A percentile compares a stretch with the other conserved stretches of the same genome.
Evolutionary conservation across 2,797 vertebrate species (phyloP).

Genomic region (Phrynocephalus vlangalii): DNA sequence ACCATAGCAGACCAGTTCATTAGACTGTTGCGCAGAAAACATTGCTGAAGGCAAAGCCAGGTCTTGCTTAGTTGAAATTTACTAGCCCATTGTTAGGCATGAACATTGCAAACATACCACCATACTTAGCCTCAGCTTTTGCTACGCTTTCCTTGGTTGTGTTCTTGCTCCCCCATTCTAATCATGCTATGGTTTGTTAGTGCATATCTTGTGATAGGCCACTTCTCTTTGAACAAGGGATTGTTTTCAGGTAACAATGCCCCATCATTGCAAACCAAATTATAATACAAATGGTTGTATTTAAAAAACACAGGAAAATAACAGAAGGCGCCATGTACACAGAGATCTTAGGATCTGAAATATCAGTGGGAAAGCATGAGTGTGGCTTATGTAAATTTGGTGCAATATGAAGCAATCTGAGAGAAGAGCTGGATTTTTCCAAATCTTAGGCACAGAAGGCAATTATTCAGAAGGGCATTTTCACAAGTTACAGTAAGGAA

Average conservation of each 20-base stretch:
- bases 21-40: constrained; percentile 62
- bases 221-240: constrained; percentile 36
- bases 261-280: constrained; percentile 34
- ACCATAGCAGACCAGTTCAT: constrained; percentile 61
- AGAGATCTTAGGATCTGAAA: constrained; percentile 19
- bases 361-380: background rate
- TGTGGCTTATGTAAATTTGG: background rate
- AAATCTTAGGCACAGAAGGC: background rate
- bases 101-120: constrained; percentile 39
- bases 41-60: constrained; percentile 58
- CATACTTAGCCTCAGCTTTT: constrained; percentile 46
- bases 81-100: constrained; percentile 60
- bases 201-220: constrained; percentile 69
- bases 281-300: constrained; percentile 29
- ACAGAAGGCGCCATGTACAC: constrained; percentile 40
- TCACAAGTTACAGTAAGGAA: constrained; percentile 20
- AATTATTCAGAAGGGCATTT: constrained; percentile 18
- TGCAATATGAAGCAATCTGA: background rate
- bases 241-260: constrained; percentile 51
- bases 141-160: constrained; percentile 54
- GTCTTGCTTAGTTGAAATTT: constrained; percentile 63
- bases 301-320: background rate
- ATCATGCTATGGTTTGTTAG: constrained; percentile 59
- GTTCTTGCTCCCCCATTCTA: constrained; percentile 60
- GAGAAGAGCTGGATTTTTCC: constrained; percentile 36